Evolutionary conservation across 2,888 invertebrate species (phyloP).

Genomic region (Campaea margaritaria): DNA sequence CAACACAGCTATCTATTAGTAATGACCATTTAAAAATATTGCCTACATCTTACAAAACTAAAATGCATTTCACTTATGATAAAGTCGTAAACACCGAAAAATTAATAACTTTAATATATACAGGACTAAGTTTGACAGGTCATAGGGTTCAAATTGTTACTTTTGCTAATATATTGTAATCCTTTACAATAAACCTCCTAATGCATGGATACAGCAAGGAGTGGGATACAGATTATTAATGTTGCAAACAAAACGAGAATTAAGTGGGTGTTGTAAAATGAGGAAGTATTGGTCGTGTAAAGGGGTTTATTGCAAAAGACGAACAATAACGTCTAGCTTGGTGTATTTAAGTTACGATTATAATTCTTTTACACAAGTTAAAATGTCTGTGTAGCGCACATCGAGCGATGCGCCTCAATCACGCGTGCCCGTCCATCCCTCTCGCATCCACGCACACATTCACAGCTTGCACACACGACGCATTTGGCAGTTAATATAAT

Average conservation of each 20-base stretch:
- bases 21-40: slow-evolving; percentile 82
- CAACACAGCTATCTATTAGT: slow-evolving; percentile 77
- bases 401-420: slow-evolving; percentile 41
- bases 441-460: slow-evolving; percentile 40
- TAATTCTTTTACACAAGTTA: slow-evolving; percentile 74
- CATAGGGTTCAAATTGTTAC: slow-evolving; percentile 75
- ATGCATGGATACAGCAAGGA: slow-evolving; percentile 61
- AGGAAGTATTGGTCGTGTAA: slow-evolving; percentile 65
- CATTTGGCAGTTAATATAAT: slow-evolving; percentile 81
- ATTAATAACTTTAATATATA: slow-evolving; percentile 80
- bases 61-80: slow-evolving; percentile 82
- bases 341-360: slow-evolving; percentile 80
- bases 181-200: slow-evolving; percentile 70
- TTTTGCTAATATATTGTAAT: slow-evolving; percentile 65
- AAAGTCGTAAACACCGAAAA: slow-evolving; percentile 79
- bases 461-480: slow-evolving; percentile 52
- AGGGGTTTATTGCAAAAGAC: slow-evolving; percentile 71
- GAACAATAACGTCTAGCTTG: slow-evolving; percentile 72
- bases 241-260: slow-evolving; percentile 53
- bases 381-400: slow-evolving; percentile 62
- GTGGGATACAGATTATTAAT: slow-evolving; percentile 56
- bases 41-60: slow-evolving; percentile 84
- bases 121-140: slow-evolving; percentile 78
- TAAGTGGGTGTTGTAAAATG: slow-evolving; percentile 55
- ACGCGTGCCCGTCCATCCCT: slow-evolving; percentile 39